Conservation (phyloP, 1,140 invertebrate species). For the Lasaia peninsularis region DNA sequence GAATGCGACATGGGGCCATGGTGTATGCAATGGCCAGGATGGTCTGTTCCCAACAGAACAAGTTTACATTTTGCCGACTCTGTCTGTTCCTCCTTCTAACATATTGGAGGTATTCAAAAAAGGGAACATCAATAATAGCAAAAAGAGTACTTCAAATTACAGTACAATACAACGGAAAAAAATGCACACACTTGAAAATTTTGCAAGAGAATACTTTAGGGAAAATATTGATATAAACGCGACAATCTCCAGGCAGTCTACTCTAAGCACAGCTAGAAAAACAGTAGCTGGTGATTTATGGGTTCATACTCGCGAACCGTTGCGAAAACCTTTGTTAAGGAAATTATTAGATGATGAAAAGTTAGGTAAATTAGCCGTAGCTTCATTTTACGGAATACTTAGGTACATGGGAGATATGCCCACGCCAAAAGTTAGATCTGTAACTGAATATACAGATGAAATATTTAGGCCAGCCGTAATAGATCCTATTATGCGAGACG, state of each 20-base stretch:
- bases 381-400: constrained; percentile 88
- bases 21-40: constrained; percentile 81
- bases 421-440: constrained; percentile 82
- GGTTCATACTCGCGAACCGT: constrained; percentile 89
- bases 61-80: constrained; percentile 91
- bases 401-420: constrained; percentile 98
- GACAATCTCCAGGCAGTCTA: constrained; percentile 81
- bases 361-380: constrained; percentile 84
- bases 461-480: constrained; percentile 91
- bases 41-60: constrained; percentile 93
- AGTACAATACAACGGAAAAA: constrained; percentile 80
- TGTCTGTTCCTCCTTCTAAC: constrained; percentile 83
- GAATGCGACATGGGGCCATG: constrained; percentile 87
- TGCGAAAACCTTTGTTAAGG: constrained; percentile 91
- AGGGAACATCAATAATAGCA: constrained; percentile 69
- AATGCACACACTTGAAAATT: constrained; percentile 89
- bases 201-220: constrained; percentile 90
- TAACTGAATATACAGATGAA: constrained; percentile 90
- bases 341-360: constrained; percentile 88
- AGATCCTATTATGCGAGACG: constrained; percentile 89
- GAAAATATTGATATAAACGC: constrained; percentile 64
- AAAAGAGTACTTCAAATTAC: constrained; percentile 65
- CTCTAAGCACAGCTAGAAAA: constrained; percentile 81
- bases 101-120: constrained; percentile 80
- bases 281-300: constrained; percentile 83